These are phyloP conservation scores for Protobothrops mucrosquamatus DNA, from an alignment of 2,113 vertebrate species.

Conservation along the genomic window DNA sequence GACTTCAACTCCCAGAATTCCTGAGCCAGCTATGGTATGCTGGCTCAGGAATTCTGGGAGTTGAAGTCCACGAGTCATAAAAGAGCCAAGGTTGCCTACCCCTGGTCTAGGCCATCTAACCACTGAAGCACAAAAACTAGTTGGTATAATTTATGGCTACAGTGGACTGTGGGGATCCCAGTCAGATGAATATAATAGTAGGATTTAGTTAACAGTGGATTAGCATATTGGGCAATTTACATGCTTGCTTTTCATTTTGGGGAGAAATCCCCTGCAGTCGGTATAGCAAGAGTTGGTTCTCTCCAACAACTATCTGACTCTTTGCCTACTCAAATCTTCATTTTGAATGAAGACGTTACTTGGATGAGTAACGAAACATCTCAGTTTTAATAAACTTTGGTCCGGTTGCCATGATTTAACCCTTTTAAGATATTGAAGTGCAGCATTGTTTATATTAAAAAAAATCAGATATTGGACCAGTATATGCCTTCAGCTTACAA, in stretches of 20 bases:
- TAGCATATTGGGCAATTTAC: neutral
- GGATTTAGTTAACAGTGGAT: neutral
- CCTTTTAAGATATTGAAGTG: neutral
- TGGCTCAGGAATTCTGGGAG: no score
- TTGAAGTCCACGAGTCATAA: no score
- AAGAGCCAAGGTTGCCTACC: no score
- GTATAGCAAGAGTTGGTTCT: neutral
- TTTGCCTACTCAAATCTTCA: neutral
- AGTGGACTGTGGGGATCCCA: neutral
- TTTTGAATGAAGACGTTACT: neutral
- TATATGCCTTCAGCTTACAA: neutral
- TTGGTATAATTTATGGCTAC: neutral
- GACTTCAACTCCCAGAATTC: no score
- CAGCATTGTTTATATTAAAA: neutral
- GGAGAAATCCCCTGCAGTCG: neutral
- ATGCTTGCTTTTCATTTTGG: neutral
- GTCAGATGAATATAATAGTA: neutral
- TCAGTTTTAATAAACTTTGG: neutral
- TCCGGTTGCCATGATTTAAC: neutral
- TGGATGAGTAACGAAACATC: neutral
- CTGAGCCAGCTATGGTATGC: no score
- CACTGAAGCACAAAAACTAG: neutral
- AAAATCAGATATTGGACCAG: neutral
- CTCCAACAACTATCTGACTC: neutral
- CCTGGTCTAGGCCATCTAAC: neutral